Conservation (phyloP, 1,140 invertebrate species). For the Sarcophaga peregrina region DNA sequence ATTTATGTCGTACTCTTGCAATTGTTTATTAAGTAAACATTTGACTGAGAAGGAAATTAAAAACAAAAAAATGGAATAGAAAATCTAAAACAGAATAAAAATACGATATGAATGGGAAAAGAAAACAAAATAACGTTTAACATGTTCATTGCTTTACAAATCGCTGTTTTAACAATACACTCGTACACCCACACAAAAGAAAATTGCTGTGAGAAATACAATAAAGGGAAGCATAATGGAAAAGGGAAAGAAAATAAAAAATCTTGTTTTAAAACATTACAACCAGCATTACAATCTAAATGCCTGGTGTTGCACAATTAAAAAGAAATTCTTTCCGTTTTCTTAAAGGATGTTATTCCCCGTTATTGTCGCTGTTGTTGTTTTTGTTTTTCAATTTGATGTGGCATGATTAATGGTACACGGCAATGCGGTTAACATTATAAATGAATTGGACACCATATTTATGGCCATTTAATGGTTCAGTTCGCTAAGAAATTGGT, state of each 20-base stretch:
- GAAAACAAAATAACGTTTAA: no score
- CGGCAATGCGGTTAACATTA: conserved; percentile 34
- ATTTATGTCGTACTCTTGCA: no score
- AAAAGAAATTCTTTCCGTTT: neutral
- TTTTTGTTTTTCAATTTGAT: no score
- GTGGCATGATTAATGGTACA: conserved; percentile 41
- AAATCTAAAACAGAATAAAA: no score
- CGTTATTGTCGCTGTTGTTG: no score
- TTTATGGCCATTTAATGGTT: conserved; percentile 28
- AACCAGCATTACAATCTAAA: neutral
- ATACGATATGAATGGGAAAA: no score
- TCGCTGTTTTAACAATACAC: no score
- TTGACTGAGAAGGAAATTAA: neutral
- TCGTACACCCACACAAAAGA: no score
- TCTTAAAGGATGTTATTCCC: no score
- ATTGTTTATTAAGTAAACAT: conserved; percentile 11
- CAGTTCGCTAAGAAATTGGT: neutral
- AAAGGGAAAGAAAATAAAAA: conserved; percentile 3
- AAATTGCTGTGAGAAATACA: no score
- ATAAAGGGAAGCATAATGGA: no score
- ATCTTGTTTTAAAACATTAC: neutral
- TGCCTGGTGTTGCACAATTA: neutral
- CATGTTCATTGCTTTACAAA: no score
- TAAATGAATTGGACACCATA: conserved; percentile 36
- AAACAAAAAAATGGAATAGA: neutral